Conservation (phyloP, 1,140 invertebrate species). For the Andrena cerasifolii region DNA sequence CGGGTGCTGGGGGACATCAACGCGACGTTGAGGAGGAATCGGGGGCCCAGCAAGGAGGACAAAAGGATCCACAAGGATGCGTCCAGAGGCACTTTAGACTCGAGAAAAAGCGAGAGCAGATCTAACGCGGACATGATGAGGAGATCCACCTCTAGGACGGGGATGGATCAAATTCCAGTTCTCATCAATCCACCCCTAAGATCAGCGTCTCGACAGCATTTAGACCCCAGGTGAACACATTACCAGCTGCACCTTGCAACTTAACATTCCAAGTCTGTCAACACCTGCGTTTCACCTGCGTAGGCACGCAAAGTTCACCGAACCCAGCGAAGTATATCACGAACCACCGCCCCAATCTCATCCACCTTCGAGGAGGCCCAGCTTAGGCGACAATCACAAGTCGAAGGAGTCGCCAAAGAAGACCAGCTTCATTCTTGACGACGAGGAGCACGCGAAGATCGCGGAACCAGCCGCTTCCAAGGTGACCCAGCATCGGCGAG, state of each 20-base stretch:
- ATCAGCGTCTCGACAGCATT: constrained; percentile 33
- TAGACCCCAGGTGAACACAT: constrained; percentile 61
- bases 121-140: constrained; percentile 52
- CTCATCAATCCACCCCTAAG: neutral
- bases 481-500: neutral
- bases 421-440: constrained; percentile 64
- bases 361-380: constrained; percentile 50
- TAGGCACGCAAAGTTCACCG: constrained; percentile 63
- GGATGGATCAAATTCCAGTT: constrained; percentile 45
- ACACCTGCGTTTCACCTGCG: neutral
- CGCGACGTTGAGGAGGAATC: constrained; percentile 59
- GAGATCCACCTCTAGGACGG: constrained; percentile 64
- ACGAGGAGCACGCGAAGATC: constrained; percentile 29
- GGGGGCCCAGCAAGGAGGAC: constrained; percentile 47
- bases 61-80: constrained; percentile 58
- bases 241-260: neutral
- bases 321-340: constrained; percentile 46
- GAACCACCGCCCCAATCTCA: constrained; percentile 27
- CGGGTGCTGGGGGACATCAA: constrained; percentile 67
- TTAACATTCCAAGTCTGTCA: too few relatives aligned
- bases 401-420: constrained; percentile 53
- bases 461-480: neutral
- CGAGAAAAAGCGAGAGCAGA: constrained; percentile 60
- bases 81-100: constrained; percentile 59
- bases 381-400: constrained; percentile 54